Percentiles rank a stretch among this genome's conserved stretches.
Conservation (phyloP, 2,888 invertebrate genomes). For the Scrobipalpa atriplicella region DNA sequence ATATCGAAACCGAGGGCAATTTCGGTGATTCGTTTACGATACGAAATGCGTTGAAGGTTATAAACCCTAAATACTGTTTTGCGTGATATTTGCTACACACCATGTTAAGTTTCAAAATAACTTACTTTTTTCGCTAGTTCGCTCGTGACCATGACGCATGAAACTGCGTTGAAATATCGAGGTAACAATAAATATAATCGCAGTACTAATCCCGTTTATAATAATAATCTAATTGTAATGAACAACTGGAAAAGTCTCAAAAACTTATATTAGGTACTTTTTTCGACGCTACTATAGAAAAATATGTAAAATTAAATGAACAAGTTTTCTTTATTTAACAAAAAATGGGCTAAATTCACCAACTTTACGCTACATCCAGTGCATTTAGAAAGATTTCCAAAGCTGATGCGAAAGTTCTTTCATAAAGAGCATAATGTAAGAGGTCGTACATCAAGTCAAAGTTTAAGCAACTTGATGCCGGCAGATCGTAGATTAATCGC, state of each 20-base stretch:
- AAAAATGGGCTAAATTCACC: neutral
- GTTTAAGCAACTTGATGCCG: constrained; percentile 1
- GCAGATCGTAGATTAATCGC: constrained; percentile 8
- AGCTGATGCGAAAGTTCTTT: constrained; percentile 7
- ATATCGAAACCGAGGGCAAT: constrained; percentile 3
- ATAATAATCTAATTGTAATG: no score
- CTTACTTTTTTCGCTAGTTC: no score
- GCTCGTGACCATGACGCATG: no score
- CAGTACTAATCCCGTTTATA: no score
- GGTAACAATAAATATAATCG: no score
- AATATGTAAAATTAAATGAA: no score
- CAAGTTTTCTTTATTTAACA: no score
- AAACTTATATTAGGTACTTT: no score
- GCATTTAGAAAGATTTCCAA: neutral
- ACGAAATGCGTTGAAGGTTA: constrained; percentile 5
- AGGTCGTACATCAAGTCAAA: constrained; percentile 19
- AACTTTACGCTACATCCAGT: constrained; percentile 6
- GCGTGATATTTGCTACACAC: neutral
- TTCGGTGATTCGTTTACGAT: constrained; percentile 9
- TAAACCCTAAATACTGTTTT: constrained; percentile 7
- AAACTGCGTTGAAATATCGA: no score
- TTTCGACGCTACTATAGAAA: no score
- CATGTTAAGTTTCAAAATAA: no score
- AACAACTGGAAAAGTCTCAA: no score
- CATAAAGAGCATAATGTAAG: constrained; percentile 13